These are phyloP conservation scores for Epistrophe eligans DNA, from an alignment of 2,888 invertebrate species.

Conservation along the genomic window DNA sequence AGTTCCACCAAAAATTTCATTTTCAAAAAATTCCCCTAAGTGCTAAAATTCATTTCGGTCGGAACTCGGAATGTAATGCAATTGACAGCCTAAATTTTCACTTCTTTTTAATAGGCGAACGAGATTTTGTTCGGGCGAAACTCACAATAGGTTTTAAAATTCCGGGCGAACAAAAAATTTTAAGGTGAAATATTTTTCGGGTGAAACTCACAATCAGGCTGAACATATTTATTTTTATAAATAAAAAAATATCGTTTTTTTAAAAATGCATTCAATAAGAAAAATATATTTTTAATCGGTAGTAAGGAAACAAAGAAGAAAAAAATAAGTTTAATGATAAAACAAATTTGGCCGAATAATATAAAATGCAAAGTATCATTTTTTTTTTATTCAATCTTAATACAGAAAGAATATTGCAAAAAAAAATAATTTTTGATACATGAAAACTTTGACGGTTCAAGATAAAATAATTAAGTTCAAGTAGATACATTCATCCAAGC, in stretches of 20 bases:
- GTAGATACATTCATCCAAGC: conserved; percentile 68
- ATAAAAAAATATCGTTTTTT: conserved; percentile 41
- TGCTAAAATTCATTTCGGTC: too few species aligned
- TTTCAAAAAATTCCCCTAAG: too few species aligned
- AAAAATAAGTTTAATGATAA: conserved; percentile 26
- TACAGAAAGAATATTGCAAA: conserved; percentile 6
- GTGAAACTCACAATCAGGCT: too few species aligned
- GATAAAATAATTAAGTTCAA: conserved; percentile 29
- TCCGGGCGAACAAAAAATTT: too few species aligned
- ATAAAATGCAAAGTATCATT: conserved; percentile 38
- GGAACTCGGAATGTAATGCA: too few species aligned
- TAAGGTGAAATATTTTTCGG: too few species aligned
- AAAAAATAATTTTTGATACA: not conserved
- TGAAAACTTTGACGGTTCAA: conserved; percentile 10
- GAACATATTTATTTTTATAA: too few species aligned
- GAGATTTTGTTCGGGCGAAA: too few species aligned
- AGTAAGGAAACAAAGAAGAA: conserved; percentile 52
- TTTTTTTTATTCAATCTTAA: conserved; percentile 18
- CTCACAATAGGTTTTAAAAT: too few species aligned
- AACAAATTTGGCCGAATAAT: conserved; percentile 28
- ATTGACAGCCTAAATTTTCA: too few species aligned
- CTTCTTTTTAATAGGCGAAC: too few species aligned
- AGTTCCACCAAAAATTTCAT: too few species aligned
- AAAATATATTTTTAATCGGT: conserved; percentile 46
- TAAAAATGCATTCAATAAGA: conserved; percentile 56